Evolutionary conservation across 2,888 invertebrate genomes (phyloP), one percentile per base, ranked within the genome.

Genomic region (Eurois occulta): DNA sequence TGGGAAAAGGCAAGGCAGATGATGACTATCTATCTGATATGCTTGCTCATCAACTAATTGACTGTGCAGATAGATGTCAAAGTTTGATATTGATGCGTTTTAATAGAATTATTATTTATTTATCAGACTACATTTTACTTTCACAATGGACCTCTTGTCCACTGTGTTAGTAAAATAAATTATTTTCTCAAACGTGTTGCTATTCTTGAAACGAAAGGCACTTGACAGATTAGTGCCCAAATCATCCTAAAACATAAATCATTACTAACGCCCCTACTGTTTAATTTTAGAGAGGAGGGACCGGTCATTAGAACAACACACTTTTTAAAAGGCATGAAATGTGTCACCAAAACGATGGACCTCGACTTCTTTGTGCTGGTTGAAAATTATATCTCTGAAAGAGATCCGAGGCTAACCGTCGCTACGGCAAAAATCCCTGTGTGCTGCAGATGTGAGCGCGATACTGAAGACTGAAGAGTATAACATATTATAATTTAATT

Each of bases 191-290:
- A 8, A 80, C 18, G 16, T 46, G 7, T 74, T 80, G 81, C 75
- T 48, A 68, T 18, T 32, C n/a, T 10, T n/a, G 2, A 62, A 80
- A 46, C n/a, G 6, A 55, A 64, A 79, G 75, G 81, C 81, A 46
- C 62, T 68, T 60, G n/a, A 32, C 21, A 58, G 38, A 32, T 32
- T 2, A 32, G 21, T 32, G 21, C 10, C 18, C 0, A 58, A 28
- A 58, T 58, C 5, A 38, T 46, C 10, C 16, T 71, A 46, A 70
- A 8, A 35, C 13, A 32, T 41, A 43, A 43, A n/a, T 21, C 11
- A 8, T 21, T 74, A 13, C 0, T 11, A 21, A 11, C 21, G 1
- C 41, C 2, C 10, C 4, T 62, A 6, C 21, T 35, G 5, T 62
- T 62, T 35, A 21, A 21, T 62, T 35, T 21, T 35, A 62, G 62